A percentile compares a stretch with the other conserved stretches of the same genome.
These are phyloP conservation scores for Autographa gamma DNA, from an alignment of 2,888 invertebrate genomes.

Conservation along the genomic window DNA sequence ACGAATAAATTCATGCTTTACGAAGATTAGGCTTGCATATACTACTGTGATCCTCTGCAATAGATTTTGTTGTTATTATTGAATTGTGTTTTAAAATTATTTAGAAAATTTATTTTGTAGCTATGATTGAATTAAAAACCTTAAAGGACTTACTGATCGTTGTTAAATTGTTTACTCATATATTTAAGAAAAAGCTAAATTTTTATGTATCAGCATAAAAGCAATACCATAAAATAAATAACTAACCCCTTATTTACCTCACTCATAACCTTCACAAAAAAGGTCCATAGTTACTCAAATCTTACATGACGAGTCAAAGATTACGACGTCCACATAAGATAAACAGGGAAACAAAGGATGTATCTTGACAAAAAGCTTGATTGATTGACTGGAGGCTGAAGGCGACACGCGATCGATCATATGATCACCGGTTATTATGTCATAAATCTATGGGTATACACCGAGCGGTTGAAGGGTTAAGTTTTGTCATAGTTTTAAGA, in stretches of 20 bases:
- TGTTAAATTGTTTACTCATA: no score
- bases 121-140: no score
- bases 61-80: no score
- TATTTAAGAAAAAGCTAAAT: background rate
- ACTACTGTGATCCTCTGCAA: no score
- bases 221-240: no score
- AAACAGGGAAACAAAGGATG: slow-evolving; percentile 59
- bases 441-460: slow-evolving; percentile 52
- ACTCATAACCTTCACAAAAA: slow-evolving; percentile 33
- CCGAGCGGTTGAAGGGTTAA: slow-evolving; percentile 34
- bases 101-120: no score
- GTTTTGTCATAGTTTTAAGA: background rate
- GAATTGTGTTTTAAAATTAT: no score
- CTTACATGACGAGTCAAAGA: slow-evolving; percentile 57
- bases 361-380: slow-evolving; percentile 70
- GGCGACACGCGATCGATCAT: slow-evolving; percentile 64
- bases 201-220: no score
- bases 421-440: slow-evolving; percentile 61
- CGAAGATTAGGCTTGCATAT: no score
- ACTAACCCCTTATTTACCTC: slow-evolving; percentile 11
- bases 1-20: no score
- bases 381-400: slow-evolving; percentile 63
- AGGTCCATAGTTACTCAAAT: slow-evolving; percentile 38
- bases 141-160: no score
- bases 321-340: slow-evolving; percentile 49